Conservation (phyloP, 2,888 invertebrate genomes). For the Ichneumoninae sp. region DNA sequence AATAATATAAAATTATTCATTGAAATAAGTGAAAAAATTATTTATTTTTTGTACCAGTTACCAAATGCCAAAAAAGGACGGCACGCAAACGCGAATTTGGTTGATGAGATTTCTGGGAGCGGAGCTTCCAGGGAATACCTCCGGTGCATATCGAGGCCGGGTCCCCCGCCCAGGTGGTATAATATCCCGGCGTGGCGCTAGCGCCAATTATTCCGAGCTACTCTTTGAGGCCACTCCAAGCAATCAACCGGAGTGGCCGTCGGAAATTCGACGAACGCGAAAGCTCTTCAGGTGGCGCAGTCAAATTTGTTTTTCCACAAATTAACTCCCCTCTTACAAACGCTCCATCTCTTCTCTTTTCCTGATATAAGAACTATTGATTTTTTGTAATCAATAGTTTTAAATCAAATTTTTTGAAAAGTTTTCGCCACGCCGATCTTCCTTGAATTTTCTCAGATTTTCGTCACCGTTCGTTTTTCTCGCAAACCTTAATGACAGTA, state of each 20-base stretch:
- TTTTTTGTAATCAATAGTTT: background rate
- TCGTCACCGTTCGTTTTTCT: background rate
- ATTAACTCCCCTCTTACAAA: conserved; percentile 12
- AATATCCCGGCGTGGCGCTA: conserved; percentile 48
- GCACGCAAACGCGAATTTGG: conserved; percentile 57
- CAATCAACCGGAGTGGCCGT: conserved; percentile 59
- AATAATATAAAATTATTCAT: background rate
- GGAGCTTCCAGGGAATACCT: conserved; percentile 27
- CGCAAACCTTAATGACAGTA: background rate
- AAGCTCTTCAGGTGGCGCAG: conserved; percentile 11
- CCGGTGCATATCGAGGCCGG: conserved; percentile 17
- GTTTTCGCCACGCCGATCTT: background rate
- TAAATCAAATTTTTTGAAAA: background rate
- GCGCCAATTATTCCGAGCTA: conserved; percentile 44
- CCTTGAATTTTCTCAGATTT: background rate
- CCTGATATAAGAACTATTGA: background rate
- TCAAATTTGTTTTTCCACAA: conserved; percentile 51
- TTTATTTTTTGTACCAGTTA: conserved; percentile 9
- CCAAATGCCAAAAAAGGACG: conserved; percentile 14
- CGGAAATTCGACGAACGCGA: conserved; percentile 41
- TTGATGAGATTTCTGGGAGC: conserved; percentile 62
- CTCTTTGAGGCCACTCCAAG: conserved; percentile 42
- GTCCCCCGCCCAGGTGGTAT: conserved; percentile 50
- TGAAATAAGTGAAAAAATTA: background rate
- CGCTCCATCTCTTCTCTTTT: background rate